A percentile compares a stretch with the other conserved stretches of the same genome.
phyloP scores from a whole-genome alignment of 2,113 vertebrate genomes.

The Pelvicachromis taeniatus region DNA sequence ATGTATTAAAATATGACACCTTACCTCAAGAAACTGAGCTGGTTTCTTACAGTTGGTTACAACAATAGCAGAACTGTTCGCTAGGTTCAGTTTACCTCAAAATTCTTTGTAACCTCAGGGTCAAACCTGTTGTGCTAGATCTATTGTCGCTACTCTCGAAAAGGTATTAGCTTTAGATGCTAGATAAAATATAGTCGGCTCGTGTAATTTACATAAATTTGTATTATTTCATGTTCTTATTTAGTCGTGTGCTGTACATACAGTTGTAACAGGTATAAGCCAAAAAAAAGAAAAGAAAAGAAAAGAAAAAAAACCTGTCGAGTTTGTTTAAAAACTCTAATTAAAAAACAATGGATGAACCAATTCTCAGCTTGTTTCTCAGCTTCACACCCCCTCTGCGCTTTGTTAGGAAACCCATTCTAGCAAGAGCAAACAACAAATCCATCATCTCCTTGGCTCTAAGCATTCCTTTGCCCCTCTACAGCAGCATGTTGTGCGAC shows the following conservation, averaged over 20 bases:
- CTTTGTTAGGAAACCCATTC: slow-evolving; percentile 30
- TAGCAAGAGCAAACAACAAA: slow-evolving; percentile 41
- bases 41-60: neutral
- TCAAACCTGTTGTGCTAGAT: slow-evolving; percentile 50
- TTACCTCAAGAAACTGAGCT: neutral
- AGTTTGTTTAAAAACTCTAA: neutral
- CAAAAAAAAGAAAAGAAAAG: neutral
- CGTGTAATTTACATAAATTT: neutral
- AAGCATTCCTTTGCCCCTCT: neutral
- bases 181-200: neutral
- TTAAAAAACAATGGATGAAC: neutral
- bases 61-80: slow-evolving; percentile 26
- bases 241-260: neutral
- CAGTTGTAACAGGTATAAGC: neutral
- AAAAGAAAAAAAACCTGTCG: neutral
- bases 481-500: neutral
- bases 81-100: neutral
- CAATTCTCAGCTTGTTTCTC: neutral
- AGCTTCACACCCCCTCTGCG: slow-evolving; percentile 12
- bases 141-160: neutral
- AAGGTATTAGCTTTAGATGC: neutral
- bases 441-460: slow-evolving; percentile 30
- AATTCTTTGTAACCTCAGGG: neutral
- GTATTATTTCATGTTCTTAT: neutral
- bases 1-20: neutral